phyloP scores from a whole-genome alignment of 2,888 invertebrate species.

The Auanema sp. region DNA sequence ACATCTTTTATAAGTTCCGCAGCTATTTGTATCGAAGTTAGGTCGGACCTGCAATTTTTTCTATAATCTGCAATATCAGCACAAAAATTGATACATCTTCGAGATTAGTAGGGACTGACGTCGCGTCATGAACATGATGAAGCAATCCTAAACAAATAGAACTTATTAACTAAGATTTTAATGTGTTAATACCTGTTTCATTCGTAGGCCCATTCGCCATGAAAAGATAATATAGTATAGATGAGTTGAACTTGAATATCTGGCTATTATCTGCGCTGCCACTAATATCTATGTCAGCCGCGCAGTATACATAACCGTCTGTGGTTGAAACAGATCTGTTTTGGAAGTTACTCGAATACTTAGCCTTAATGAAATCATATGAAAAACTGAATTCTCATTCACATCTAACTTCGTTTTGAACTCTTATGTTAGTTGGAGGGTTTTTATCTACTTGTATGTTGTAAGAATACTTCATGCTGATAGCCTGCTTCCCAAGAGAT shows the following conservation, averaged over 20 bases:
- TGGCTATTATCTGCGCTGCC: conserved; percentile 18
- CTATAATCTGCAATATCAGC: not conserved
- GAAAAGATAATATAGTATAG: conserved; percentile 25
- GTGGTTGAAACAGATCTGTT: conserved; percentile 12
- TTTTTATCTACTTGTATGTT: conserved; percentile 16
- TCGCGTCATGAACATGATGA: not conserved
- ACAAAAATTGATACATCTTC: no score
- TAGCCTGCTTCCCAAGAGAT: conserved; percentile 27
- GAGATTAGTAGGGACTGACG: no score
- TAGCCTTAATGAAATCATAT: not conserved
- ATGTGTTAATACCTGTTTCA: not conserved
- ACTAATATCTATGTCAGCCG: conserved; percentile 20
- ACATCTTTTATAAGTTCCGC: conserved; percentile 8
- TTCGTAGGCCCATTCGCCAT: conserved; percentile 31
- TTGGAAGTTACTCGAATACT: conserved; percentile 20
- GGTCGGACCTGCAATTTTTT: not conserved
- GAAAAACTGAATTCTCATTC: not conserved
- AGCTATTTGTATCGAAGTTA: conserved; percentile 4
- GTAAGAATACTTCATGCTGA: conserved; percentile 35
- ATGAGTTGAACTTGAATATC: conserved; percentile 25
- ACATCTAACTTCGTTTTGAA: conserved; percentile 19
- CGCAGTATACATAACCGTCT: conserved; percentile 31
- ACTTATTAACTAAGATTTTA: not conserved
- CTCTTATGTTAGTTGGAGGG: conserved; percentile 20
- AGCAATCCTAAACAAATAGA: not conserved